These are phyloP conservation scores for Dione juno DNA, from an alignment of 2,888 invertebrate genomes.

Conservation along the genomic window DNA sequence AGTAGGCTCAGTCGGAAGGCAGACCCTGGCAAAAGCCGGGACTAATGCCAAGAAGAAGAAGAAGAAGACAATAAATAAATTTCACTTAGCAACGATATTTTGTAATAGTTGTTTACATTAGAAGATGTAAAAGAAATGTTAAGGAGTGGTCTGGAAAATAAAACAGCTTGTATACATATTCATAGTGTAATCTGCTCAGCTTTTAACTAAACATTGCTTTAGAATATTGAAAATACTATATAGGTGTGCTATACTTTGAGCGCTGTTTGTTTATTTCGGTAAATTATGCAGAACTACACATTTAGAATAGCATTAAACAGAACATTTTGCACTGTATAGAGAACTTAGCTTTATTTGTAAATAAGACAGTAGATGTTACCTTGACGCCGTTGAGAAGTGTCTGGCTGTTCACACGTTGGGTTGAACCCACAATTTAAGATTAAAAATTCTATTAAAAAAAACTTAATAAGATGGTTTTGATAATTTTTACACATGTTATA, in stretches of 20 bases:
- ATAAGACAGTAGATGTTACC: too few species aligned
- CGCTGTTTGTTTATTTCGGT: slow-evolving; percentile 5
- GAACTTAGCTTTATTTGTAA: not conserved
- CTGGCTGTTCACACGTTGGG: too few species aligned
- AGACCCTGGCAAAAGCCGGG: too few species aligned
- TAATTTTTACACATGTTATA: too few species aligned
- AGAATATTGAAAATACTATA: slow-evolving; percentile 12
- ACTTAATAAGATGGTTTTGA: too few species aligned
- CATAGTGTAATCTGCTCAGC: not conserved
- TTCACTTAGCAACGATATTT: not conserved
- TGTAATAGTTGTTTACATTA: not conserved
- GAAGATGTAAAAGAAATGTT: not conserved
- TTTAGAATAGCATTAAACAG: slow-evolving; percentile 2
- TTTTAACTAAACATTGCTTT: not conserved
- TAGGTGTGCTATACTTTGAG: not conserved
- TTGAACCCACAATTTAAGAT: too few species aligned
- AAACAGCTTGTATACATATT: not conserved
- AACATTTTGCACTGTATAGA: slow-evolving; percentile 3
- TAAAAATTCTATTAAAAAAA: too few species aligned
- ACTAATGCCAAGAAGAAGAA: too few species aligned
- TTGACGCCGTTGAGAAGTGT: too few species aligned
- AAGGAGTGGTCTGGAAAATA: not conserved
- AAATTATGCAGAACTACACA: not conserved
- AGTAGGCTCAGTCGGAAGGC: too few species aligned
- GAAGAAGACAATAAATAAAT: too few species aligned